phyloP scores from a whole-genome alignment of 1,140 invertebrate genomes.

The Bicyclus anynana region DNA sequence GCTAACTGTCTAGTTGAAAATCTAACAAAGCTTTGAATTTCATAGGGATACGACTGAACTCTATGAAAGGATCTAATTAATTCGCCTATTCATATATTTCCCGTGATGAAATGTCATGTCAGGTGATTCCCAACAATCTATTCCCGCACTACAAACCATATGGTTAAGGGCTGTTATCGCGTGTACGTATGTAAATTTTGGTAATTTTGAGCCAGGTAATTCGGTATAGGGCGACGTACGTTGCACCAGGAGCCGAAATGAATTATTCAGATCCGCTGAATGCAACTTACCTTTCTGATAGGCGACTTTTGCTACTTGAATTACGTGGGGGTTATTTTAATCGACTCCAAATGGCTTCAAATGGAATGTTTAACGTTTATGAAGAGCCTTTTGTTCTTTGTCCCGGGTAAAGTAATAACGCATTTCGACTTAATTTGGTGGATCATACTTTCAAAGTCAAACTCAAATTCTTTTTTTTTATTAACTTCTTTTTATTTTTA shows the following conservation, averaged over 20 bases:
- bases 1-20: background rate
- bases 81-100: conserved; percentile 16
- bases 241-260: conserved; percentile 37
- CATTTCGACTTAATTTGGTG: no score
- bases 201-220: conserved; percentile 19
- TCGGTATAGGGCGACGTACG: conserved; percentile 25
- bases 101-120: conserved; percentile 1
- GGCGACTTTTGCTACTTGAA: background rate
- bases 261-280: conserved; percentile 50
- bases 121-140: background rate
- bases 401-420: no score
- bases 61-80: conserved; percentile 28
- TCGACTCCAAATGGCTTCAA: background rate
- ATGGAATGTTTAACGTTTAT: background rate
- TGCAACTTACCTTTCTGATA: conserved; percentile 28
- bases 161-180: conserved; percentile 7
- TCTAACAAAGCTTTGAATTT: conserved; percentile 5
- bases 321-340: conserved; percentile 7
- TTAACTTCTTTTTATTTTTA: no score
- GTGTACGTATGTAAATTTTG: conserved; percentile 6
- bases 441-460: no score
- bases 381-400: no score
- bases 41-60: conserved; percentile 12
- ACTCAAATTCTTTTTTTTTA: no score
- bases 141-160: background rate